These are phyloP conservation scores for Coregonus suidteri DNA, from an alignment of 2,797 vertebrate genomes.

Conservation along the genomic window DNA sequence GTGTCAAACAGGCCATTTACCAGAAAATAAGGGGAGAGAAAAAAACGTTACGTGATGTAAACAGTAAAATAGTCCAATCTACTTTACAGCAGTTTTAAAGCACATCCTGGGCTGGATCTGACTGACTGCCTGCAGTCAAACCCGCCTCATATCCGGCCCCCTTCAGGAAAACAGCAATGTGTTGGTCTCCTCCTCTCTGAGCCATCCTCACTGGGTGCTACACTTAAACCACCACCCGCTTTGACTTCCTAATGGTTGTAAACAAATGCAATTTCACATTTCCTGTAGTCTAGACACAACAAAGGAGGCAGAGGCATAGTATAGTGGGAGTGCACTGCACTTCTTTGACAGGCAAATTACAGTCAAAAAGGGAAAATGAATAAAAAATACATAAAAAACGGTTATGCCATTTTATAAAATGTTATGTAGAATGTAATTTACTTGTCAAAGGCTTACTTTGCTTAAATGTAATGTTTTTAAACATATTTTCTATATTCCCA, in stretches of 20 bases:
- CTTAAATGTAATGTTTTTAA: background rate
- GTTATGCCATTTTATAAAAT: background rate
- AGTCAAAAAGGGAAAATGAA: background rate
- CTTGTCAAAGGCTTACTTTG: background rate
- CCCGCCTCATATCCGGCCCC: conserved; percentile 35
- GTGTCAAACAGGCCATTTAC: conserved; percentile 46
- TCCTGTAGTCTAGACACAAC: conserved; percentile 80
- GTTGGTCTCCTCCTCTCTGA: conserved; percentile 27
- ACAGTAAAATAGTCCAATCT: conserved; percentile 51
- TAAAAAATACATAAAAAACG: background rate
- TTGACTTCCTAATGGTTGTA: conserved; percentile 64
- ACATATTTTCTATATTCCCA: background rate
- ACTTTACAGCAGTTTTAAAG: conserved; percentile 56
- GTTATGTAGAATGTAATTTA: too few relatives aligned
- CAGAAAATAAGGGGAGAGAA: conserved; percentile 9
- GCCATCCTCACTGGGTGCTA: conserved; percentile 47
- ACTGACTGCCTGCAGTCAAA: conserved; percentile 41
- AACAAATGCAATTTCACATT: conserved; percentile 75
- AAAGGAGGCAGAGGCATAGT: conserved; percentile 32
- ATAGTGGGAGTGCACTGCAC: background rate
- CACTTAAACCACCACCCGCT: conserved; percentile 56
- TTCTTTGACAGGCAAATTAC: conserved; percentile 13
- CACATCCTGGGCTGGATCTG: conserved; percentile 47
- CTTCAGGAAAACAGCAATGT: conserved; percentile 19
- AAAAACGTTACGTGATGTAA: conserved; percentile 50